Base-by-base conservation (phyloP, 2,888 invertebrate species). In the Diaprepes abbreviatus region DNA sequence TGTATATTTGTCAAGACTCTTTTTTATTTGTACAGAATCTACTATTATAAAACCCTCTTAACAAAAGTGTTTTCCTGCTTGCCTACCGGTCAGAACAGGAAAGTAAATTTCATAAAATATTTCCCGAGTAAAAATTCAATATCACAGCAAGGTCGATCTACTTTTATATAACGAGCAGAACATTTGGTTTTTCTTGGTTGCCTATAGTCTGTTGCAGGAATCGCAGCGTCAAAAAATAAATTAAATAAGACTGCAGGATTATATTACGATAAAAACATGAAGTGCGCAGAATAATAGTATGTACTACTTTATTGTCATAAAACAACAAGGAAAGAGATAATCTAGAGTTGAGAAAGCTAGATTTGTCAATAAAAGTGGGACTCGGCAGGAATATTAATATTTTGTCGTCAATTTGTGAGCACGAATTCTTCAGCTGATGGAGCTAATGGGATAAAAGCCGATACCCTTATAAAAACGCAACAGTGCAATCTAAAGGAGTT, bases 351-450 rank as follows among this genome's bases (percentile, higher is more conserved):
- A 19, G 16, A 14, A 7, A 50, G 16, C 16, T 16, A n/a, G 9
- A 28, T 45, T 24, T 28, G 14, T 31, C 28, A 28, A 16, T 28
- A 28, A 50, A 50, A 12, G 12, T 16, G 2, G 48, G 28, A 6
- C 28, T 50, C 16, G 14, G 28, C 28, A 28, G 28, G 48, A 43
- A 28, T 50, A 50, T 50, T 12, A 50, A 50, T 28, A n/a, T 28
- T 19, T 7, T 21, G 24, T 28, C 48, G 28, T 48, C 48, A 48
- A 33, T 16, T 35, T 35, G 16, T 6, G 19, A 45, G 28, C 48
- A 50, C 12, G 28, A 50, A 50, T 28, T 21, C 28, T 50, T 50
- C 16, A 6, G 19, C 14, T 28, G 28, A 50, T 28, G 48, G 9
- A 28, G 24, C 24, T 24, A 28, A 50, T 50, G 28, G 28, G 28